Evolutionary conservation across 2,113 vertebrate species (phyloP).

Genomic region (Ariopsis seemanni): DNA sequence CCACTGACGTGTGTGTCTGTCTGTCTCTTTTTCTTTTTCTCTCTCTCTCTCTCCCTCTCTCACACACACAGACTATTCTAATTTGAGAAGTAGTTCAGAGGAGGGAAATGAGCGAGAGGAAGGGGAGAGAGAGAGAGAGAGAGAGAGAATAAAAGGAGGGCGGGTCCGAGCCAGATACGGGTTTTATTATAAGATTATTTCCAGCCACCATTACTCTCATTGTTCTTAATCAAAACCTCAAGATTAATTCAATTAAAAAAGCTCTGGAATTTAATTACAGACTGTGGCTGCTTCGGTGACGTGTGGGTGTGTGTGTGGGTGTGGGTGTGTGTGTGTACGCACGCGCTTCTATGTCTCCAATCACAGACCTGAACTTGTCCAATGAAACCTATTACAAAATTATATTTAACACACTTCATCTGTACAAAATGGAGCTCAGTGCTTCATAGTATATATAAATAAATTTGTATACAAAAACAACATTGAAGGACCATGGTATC

Average conservation of each 20-base stretch:
- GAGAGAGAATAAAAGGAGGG: constrained; percentile 26
- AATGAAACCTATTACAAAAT: background rate
- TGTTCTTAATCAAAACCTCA: constrained; percentile 66
- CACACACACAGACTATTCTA: constrained; percentile 36
- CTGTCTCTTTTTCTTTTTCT: no score
- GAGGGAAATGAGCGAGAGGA: constrained; percentile 45
- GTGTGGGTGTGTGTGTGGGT: constrained; percentile 16
- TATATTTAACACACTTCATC: background rate
- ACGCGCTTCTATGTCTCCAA: background rate
- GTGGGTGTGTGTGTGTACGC: constrained; percentile 22
- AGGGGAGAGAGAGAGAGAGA: background rate
- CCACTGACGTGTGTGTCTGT: no score
- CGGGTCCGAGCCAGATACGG: constrained; percentile 54
- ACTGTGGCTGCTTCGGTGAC: constrained; percentile 18
- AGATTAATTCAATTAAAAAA: constrained; percentile 64
- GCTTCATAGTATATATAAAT: background rate
- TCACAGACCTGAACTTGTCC: background rate
- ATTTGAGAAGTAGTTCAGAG: constrained; percentile 50
- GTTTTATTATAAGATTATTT: constrained; percentile 63
- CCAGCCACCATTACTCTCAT: constrained; percentile 56
- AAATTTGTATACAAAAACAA: no score
- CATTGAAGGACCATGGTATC: background rate
- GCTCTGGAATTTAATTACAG: constrained; percentile 57
- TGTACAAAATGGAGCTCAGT: background rate
- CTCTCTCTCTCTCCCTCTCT: no score